Evolutionary conservation across 2,888 invertebrate genomes (phyloP).

Genomic region (Odontocolon sp.): DNA sequence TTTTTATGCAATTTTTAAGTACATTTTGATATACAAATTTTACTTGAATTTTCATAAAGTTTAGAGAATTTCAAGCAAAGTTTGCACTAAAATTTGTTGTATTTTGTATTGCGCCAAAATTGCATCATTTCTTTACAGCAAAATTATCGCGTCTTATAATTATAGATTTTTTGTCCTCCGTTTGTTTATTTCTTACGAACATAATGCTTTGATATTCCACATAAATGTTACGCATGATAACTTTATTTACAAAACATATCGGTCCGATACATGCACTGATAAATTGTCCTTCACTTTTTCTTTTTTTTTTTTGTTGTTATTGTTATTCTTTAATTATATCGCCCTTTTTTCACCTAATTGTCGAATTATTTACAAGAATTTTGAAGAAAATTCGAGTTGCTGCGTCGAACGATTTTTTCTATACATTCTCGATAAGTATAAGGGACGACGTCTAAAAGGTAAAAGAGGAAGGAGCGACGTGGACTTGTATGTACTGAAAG

Average conservation of each 20-base stretch:
- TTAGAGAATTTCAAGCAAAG: no score
- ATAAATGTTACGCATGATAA: slow-evolving; percentile 75
- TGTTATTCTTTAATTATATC: slow-evolving; percentile 22
- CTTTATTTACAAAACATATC: slow-evolving; percentile 78
- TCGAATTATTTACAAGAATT: slow-evolving; percentile 76
- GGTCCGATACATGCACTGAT: slow-evolving; percentile 71
- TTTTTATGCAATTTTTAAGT: no score
- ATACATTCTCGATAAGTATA: slow-evolving; percentile 50
- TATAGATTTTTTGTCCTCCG: slow-evolving; percentile 18
- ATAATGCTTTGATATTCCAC: slow-evolving; percentile 64
- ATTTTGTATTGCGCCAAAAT: no score
- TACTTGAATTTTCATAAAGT: no score
- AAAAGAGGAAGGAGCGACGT: slow-evolving; percentile 17
- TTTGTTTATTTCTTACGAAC: slow-evolving; percentile 51
- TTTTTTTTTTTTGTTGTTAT: slow-evolving; percentile 20
- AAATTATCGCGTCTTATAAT: no score
- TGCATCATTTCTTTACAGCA: no score
- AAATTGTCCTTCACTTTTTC: slow-evolving; percentile 64
- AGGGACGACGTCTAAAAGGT: slow-evolving; percentile 39
- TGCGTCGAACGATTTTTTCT: slow-evolving; percentile 58
- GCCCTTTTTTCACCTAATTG: slow-evolving; percentile 58
- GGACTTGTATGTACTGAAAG: slow-evolving; percentile 11
- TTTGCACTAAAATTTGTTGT: no score
- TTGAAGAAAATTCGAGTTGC: slow-evolving; percentile 64
- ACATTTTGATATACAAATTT: no score